phyloP scores from a whole-genome alignment of 2,113 vertebrate genomes.

The Sapajus apella region DNA sequence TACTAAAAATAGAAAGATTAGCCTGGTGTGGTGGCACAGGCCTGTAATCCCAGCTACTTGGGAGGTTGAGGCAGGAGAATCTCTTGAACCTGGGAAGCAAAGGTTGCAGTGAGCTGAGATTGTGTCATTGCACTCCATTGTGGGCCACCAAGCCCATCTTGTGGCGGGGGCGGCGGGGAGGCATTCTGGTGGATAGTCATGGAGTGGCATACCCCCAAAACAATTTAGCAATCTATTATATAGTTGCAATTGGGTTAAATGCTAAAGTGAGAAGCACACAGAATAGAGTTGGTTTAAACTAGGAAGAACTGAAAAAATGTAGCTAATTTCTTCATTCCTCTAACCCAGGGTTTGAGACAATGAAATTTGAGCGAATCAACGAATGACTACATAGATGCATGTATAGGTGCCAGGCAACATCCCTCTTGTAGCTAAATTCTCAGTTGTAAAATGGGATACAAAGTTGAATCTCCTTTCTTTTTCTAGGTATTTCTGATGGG shows the following conservation, averaged over 20 bases:
- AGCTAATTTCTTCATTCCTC: background rate
- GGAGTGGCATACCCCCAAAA: background rate
- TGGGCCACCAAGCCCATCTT: no score
- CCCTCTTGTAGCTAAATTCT: background rate
- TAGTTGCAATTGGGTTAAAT: background rate
- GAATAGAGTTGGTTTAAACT: background rate
- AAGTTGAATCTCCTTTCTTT: background rate
- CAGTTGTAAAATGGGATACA: background rate
- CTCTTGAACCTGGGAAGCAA: no score
- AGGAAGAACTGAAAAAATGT: background rate
- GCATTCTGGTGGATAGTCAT: background rate
- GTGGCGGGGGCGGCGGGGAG: no score
- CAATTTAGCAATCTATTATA: background rate
- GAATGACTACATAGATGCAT: fast-evolving
- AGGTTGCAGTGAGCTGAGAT: no score
- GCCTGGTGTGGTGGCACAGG: no score
- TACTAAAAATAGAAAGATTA: no score
- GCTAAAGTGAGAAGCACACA: background rate
- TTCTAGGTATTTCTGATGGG: background rate
- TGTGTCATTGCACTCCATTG: no score
- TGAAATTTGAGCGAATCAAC: background rate
- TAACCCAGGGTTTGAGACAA: no score
- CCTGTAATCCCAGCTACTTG: no score
- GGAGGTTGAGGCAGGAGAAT: no score
- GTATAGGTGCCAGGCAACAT: background rate